Conservation (phyloP, 2,888 invertebrate species). For the Ormyrus thymus region DNA sequence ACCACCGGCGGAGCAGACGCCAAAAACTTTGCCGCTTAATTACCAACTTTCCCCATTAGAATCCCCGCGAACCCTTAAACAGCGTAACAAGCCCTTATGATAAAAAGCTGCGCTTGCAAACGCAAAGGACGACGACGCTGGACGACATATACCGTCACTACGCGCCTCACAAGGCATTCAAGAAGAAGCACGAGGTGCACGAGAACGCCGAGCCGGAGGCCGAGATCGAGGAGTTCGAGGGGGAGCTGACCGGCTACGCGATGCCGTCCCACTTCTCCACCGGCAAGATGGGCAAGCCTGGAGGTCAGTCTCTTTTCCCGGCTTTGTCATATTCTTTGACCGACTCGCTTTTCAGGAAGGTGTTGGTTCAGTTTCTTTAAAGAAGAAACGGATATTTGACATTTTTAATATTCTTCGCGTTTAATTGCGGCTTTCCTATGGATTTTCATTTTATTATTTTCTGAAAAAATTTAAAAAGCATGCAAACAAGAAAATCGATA, state of each 20-base stretch:
- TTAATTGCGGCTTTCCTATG: slow-evolving; percentile 34
- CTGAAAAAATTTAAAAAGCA: neutral
- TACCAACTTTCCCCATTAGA: no score
- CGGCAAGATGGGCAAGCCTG: slow-evolving; percentile 65
- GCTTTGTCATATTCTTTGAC: no score
- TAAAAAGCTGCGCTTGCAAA: no score
- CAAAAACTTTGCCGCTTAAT: no score
- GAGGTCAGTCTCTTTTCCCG: slow-evolving; percentile 35
- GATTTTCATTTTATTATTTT: neutral
- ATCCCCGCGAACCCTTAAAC: no score
- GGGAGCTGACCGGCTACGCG: slow-evolving; percentile 78
- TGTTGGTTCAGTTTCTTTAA: no score
- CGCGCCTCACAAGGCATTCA: slow-evolving; percentile 70
- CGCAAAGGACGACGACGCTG: slow-evolving; percentile 80
- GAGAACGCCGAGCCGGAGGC: slow-evolving; percentile 73
- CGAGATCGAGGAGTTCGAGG: slow-evolving; percentile 79
- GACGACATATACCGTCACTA: slow-evolving; percentile 84
- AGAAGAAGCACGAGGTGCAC: slow-evolving; percentile 67
- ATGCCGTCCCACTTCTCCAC: slow-evolving; percentile 68
- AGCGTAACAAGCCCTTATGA: no score
- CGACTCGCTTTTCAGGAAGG: no score
- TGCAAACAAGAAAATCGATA: neutral
- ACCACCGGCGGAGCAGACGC: no score
- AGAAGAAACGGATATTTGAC: no score
- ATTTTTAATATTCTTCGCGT: no score